Conservation (phyloP, 2,113 vertebrate genomes). For the Archocentrus centrarchus region DNA sequence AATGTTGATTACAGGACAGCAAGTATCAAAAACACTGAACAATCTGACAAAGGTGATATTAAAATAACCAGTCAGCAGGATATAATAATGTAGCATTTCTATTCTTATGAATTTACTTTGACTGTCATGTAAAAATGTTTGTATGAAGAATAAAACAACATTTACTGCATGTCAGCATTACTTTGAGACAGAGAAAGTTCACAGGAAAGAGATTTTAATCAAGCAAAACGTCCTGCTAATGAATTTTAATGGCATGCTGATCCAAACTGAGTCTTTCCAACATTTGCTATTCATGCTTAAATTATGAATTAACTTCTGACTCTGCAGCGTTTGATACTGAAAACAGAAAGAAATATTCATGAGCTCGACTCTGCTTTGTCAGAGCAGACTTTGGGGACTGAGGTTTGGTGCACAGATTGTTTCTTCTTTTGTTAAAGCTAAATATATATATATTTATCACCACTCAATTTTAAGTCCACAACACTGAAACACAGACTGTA, state of each 20-base stretch:
- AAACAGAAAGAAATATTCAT: constrained; percentile 51
- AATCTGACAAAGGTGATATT: not conserved
- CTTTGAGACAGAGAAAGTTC: not conserved
- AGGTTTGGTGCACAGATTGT: not conserved
- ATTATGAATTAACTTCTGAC: constrained; percentile 37
- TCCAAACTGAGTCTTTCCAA: not conserved
- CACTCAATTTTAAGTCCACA: not conserved
- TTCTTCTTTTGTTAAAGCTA: rapidly evolving
- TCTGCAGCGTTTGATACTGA: constrained; percentile 25
- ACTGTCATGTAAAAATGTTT: not conserved
- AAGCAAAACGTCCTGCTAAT: not conserved
- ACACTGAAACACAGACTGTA: not conserved
- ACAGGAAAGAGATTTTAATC: not conserved
- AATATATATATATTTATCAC: not conserved
- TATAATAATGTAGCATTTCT: not conserved
- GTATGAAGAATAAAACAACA: not conserved
- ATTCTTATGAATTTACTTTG: not conserved
- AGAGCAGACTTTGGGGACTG: not conserved
- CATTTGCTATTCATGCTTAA: constrained; percentile 35
- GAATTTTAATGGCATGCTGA: not conserved
- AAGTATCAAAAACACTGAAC: not conserved
- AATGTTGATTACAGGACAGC: not conserved
- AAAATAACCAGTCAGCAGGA: not conserved
- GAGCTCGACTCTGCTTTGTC: not conserved
- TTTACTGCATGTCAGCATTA: not conserved